Evolutionary conservation across 1,140 invertebrate species (phyloP), one percentile per base, ranked within the genome.

Genomic region (Monomorium pharaonis): DNA sequence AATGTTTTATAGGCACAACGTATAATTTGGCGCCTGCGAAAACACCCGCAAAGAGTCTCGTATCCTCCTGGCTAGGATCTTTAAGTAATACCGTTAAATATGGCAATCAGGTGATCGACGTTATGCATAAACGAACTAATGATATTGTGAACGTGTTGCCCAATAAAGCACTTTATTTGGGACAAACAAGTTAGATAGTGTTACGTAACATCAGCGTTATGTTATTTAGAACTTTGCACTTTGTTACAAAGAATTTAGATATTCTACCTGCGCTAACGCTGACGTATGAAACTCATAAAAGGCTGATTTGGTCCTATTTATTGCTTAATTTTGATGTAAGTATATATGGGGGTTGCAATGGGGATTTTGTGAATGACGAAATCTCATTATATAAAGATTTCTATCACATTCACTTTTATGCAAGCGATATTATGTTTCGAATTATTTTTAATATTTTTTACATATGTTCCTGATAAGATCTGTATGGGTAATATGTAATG

Each of bases 71-170:
- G 94, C 91, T 96, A 83, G 96, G 95, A 60, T 96, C 96, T 33
- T 93, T 96, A 33, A 95, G 94, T 67, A 96, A 93, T 49, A 96
- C 96, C 33, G 95, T 96, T 6, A 96, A 96, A 88, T 96, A 96
- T 91, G 96, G 96, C 27, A 96, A 96, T 93, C 95, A 96, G 72
- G 93, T 96, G 37, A 92, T 96, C 47, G 96, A 95, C 91, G 94
- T 92, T 65, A 95, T 96, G 16, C 96, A 96, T 27, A 96, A 96
- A 92, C 95, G 92, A 86, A 96, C 96, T 21, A 95, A 94, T 70
- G 92, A 90, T 18, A 93, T 95, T 27, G 90, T 94, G 0, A 92
- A 91, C 74, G 93, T 93, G 56, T 92, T 95, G 18, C 94, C 95
- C 10, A 93, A 87, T 37, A 94, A 93, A 94, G 83, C 93, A 74